Evolutionary conservation across 2,113 vertebrate species (phyloP), one percentile per base, ranked within the genome.

Genomic region (Nyctibius bracteatus): DNA sequence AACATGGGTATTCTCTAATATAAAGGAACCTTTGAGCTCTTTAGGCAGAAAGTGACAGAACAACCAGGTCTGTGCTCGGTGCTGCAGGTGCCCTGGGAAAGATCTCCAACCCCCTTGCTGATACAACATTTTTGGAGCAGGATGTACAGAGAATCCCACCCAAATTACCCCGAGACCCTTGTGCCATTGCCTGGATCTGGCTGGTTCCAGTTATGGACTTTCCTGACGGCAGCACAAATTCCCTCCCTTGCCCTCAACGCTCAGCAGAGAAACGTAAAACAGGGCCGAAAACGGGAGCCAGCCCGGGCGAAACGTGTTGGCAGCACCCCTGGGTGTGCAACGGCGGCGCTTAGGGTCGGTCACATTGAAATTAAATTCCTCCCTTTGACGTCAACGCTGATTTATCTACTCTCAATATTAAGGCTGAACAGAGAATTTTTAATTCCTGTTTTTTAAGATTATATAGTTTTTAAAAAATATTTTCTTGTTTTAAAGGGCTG

Each of bases 31-130:
- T n/a, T n/a, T n/a, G n/a, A n/a, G n/a, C n/a, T n/a, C n/a, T n/a
- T n/a, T n/a, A n/a, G n/a, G n/a, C n/a, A n/a, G n/a, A n/a, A 43
- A 51, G 39, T 0, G 6, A 16, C 2, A 5, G 27, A 39, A 8
- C 52, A 39, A 21, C 3, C 8, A 20, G 9, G 47, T 18, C 7
- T 3, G 21, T 27, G 61, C 52, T 79, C 73, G 47, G 66, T 0
- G 6, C 85, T 24, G 52, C 49, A 74, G 77, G 67, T 73, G 74
- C 58, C 41, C 39, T 8, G 2, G 37, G 1, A 17, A 58, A 43
- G 65, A 46, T 12, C 47, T 51, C 22, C 41, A n/a, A n/a, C 22
- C 6, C 27, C 58, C 65, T 41, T 10, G 66, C 58, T 46, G 39
- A 43, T 49, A 19, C 17, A 6, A 3, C 23, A 4, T n/a, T 57